Evolutionary conservation across 2,113 vertebrate genomes (phyloP).

Genomic region (Cryptotis parvus): DNA sequence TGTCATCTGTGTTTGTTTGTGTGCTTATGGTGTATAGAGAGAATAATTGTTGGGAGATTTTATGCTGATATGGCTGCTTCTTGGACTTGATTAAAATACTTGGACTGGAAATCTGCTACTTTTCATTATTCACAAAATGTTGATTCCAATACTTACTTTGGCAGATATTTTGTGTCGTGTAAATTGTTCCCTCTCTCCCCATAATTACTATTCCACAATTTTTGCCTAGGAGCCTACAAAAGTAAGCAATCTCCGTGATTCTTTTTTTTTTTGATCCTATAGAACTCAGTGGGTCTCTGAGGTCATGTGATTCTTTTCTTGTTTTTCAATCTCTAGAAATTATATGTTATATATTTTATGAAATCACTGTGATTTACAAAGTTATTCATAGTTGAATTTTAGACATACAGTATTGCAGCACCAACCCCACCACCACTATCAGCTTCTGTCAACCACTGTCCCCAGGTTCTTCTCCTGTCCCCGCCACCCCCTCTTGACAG

Average conservation of each 20-base stretch:
- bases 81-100: conserved; percentile 37
- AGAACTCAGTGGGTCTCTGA: neutral
- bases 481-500: too few relatives aligned
- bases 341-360: too few relatives aligned
- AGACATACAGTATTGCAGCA: too few relatives aligned
- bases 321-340: conserved; percentile 23
- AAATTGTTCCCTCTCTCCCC: neutral
- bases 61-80: neutral
- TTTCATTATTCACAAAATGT: conserved; percentile 18
- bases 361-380: too few relatives aligned
- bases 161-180: neutral
- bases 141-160: conserved; percentile 18
- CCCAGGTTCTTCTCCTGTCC: too few relatives aligned
- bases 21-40: neutral
- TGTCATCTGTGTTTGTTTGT: neutral
- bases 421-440: too few relatives aligned
- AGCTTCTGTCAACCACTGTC: too few relatives aligned
- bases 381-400: too few relatives aligned
- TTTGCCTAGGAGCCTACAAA: neutral
- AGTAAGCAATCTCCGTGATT: neutral
- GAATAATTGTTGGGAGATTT: conserved; percentile 42
- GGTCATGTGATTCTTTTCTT: neutral
- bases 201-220: neutral
- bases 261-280: neutral
- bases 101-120: neutral